Conservation (phyloP, 2,888 invertebrate genomes). For the Quadriops clusia region DNA sequence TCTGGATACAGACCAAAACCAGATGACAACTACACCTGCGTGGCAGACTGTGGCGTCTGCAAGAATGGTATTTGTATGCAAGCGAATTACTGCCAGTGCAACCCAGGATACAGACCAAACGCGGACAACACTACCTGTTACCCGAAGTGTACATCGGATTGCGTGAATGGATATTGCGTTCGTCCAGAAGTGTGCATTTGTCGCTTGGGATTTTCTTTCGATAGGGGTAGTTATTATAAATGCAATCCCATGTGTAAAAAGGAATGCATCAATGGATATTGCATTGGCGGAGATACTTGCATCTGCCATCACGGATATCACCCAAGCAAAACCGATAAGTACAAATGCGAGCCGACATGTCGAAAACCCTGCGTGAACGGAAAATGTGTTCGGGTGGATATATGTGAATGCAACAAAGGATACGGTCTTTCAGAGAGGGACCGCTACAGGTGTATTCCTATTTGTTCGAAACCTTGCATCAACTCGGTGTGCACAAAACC, state of each 20-base stretch:
- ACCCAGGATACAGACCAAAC: slow-evolving; percentile 22
- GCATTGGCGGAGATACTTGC: slow-evolving; percentile 20
- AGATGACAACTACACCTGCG: too few species aligned
- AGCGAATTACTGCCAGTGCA: slow-evolving; percentile 17
- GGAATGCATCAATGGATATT: too few species aligned
- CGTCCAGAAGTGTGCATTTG: too few species aligned
- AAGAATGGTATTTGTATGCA: slow-evolving; percentile 13
- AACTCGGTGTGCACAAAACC: too few species aligned
- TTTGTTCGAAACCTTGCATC: too few species aligned
- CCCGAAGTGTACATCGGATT: slow-evolving; percentile 11
- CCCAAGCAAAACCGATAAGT: slow-evolving; percentile 5
- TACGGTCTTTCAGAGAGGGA: too few species aligned
- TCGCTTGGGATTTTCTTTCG: too few species aligned
- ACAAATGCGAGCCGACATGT: slow-evolving; percentile 22
- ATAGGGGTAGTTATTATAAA: too few species aligned
- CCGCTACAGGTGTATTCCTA: too few species aligned
- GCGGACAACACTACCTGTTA: slow-evolving; percentile 9
- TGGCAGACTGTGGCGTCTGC: too few species aligned
- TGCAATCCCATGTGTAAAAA: too few species aligned
- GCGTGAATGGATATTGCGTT: slow-evolving; percentile 11
- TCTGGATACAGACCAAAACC: too few species aligned
- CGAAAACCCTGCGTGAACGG: slow-evolving; percentile 8
- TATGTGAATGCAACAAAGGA: slow-evolving; percentile 7
- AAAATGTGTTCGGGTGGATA: slow-evolving; percentile 8
- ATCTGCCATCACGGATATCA: slow-evolving; percentile 15